phyloP scores from a whole-genome alignment of 2,888 invertebrate species.

The Diaphora mendica region DNA sequence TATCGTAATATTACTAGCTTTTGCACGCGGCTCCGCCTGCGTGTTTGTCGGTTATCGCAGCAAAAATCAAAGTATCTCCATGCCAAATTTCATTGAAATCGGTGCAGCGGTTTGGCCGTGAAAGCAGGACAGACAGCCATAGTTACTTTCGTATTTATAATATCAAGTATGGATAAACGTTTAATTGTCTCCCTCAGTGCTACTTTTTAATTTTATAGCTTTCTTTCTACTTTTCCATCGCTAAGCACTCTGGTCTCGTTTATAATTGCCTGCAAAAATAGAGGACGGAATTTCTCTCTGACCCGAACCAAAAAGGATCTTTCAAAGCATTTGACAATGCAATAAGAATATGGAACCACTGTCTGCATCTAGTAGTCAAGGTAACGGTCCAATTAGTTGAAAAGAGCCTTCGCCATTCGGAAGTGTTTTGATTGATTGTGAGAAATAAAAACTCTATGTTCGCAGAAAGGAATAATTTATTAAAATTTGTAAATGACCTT shows the following conservation, averaged over 20 bases:
- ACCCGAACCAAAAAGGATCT: background rate
- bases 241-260: background rate
- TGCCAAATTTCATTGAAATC: too few relatives aligned
- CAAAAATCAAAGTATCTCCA: too few relatives aligned
- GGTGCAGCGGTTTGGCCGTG: too few relatives aligned
- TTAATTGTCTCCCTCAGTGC: background rate
- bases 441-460: background rate
- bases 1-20: background rate
- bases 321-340: background rate
- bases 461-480: too few relatives aligned
- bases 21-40: too few relatives aligned
- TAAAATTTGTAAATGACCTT: background rate
- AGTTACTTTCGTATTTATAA: too few relatives aligned
- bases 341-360: background rate
- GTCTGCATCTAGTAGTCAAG: background rate
- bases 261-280: background rate
- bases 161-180: too few relatives aligned
- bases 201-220: background rate
- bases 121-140: too few relatives aligned
- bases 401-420: background rate
- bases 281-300: background rate
- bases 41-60: too few relatives aligned
- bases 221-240: background rate
- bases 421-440: background rate
- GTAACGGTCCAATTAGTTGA: background rate